Evolutionary conservation across 2,113 vertebrate species (phyloP).

Genomic region (Semicossyphus pulcher): DNA sequence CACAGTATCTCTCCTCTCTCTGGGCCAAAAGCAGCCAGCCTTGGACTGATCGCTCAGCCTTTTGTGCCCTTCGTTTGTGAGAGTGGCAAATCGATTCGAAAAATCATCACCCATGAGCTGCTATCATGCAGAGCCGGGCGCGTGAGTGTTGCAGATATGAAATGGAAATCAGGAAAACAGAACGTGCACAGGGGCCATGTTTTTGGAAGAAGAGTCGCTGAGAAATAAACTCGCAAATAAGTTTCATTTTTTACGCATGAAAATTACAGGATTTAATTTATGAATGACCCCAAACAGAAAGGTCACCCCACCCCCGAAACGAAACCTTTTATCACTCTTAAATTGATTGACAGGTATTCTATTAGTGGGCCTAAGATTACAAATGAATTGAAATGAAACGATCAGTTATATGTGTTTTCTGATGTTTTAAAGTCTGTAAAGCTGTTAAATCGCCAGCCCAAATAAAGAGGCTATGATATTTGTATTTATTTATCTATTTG

Average conservation of each 20-base stretch:
- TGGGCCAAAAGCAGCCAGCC: slow-evolving; percentile 77
- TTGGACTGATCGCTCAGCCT: slow-evolving; percentile 81
- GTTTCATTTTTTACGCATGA: neutral
- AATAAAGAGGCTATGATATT: too few species aligned
- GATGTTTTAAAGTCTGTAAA: too few species aligned
- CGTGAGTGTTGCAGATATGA: slow-evolving; percentile 71
- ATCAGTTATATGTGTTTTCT: too few species aligned
- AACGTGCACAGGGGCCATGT: slow-evolving; percentile 8
- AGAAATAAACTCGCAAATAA: slow-evolving; percentile 20
- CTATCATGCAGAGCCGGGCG: slow-evolving; percentile 65
- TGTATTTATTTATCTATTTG: too few species aligned
- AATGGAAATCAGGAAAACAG: slow-evolving; percentile 72
- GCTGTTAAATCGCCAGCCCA: too few species aligned
- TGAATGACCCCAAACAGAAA: neutral
- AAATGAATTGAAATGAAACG: neutral
- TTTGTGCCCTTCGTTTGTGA: slow-evolving; percentile 80
- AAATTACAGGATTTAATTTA: neutral
- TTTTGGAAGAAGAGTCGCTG: slow-evolving; percentile 24
- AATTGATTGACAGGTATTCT: neutral
- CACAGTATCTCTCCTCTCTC: slow-evolving; percentile 70
- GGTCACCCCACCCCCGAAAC: neutral
- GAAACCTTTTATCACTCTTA: neutral
- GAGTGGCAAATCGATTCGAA: slow-evolving; percentile 76
- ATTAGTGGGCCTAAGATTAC: neutral
- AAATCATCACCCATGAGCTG: slow-evolving; percentile 77